Conservation (phyloP, 1,140 invertebrate species). For the Cotesia glomerata region DNA sequence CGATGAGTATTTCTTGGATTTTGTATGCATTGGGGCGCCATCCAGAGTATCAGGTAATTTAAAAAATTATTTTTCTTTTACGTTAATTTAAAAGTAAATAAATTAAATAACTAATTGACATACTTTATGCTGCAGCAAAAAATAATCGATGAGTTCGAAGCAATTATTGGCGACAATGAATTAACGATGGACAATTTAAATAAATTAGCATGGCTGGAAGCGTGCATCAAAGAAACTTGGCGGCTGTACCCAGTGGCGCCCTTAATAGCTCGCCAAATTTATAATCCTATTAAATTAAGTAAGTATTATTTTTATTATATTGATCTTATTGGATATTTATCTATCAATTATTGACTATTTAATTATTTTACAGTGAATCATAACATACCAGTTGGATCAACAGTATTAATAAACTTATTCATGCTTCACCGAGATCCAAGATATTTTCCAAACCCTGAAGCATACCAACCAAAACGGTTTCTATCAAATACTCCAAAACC, state of each 20-base stretch:
- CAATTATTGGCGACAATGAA: conserved; percentile 52
- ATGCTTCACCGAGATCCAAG: conserved; percentile 66
- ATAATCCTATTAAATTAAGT: conserved; percentile 52
- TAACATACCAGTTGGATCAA: conserved; percentile 49
- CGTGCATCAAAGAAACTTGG: conserved; percentile 61
- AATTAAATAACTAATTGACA: conserved; percentile 9
- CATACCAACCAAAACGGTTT: conserved; percentile 70
- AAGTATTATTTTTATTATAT: conserved; percentile 29
- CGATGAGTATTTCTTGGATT: conserved; percentile 65
- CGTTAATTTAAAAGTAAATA: conserved; percentile 42
- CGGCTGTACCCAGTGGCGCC: conserved; percentile 66
- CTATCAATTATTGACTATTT: conserved; percentile 9
- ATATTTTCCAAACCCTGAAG: conserved; percentile 68
- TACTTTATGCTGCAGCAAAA: conserved; percentile 57
- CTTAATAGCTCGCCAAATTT: conserved; percentile 62
- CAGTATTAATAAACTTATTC: conserved; percentile 50
- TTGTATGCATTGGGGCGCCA: conserved; percentile 63
- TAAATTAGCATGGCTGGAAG: conserved; percentile 64
- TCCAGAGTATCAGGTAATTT: conserved; percentile 60
- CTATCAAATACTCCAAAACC: conserved; percentile 56
- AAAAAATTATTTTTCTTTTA: conserved; percentile 80
- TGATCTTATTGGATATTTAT: neutral
- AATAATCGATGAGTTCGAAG: conserved; percentile 64
- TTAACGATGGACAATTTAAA: conserved; percentile 59
- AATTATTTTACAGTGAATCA: conserved; percentile 43